A percentile compares a stretch with the other conserved stretches of the same genome.
Conservation (phyloP, 1,140 invertebrate species). For the Delia radicum region DNA sequence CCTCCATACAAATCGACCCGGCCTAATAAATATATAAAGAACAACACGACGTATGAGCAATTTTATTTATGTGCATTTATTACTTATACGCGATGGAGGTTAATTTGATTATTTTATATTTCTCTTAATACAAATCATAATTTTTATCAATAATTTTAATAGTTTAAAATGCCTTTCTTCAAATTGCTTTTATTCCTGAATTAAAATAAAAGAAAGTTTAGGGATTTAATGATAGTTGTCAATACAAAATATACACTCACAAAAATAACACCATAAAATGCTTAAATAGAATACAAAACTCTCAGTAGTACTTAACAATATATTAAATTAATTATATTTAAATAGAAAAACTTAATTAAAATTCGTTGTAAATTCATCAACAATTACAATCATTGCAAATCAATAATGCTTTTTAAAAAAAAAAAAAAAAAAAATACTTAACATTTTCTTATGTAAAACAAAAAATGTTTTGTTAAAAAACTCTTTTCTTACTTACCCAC, state of each 20-base stretch:
- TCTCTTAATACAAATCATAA: too few relatives aligned
- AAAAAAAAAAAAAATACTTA: not conserved
- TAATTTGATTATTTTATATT: too few relatives aligned
- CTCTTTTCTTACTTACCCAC: not conserved
- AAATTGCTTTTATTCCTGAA: too few relatives aligned
- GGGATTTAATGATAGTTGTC: not conserved
- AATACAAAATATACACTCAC: not conserved
- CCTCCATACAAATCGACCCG: too few relatives aligned
- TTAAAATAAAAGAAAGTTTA: not conserved
- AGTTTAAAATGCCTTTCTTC: too few relatives aligned
- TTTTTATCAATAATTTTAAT: too few relatives aligned
- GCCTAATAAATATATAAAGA: too few relatives aligned
- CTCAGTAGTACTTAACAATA: not conserved
- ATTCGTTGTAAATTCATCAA: not conserved
- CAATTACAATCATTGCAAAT: constrained; percentile 1
- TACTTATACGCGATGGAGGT: too few relatives aligned
- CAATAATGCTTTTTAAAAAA: not conserved
- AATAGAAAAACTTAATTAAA: constrained; percentile 1
- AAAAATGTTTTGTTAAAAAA: not conserved
- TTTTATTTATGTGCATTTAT: too few relatives aligned
- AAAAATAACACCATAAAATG: not conserved
- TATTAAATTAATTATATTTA: not conserved
- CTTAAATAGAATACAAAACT: not conserved
- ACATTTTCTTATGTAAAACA: not conserved
- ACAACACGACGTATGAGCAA: too few relatives aligned